phyloP scores from a whole-genome alignment of 2,113 vertebrate species.

The Notarius quadriscutis region DNA sequence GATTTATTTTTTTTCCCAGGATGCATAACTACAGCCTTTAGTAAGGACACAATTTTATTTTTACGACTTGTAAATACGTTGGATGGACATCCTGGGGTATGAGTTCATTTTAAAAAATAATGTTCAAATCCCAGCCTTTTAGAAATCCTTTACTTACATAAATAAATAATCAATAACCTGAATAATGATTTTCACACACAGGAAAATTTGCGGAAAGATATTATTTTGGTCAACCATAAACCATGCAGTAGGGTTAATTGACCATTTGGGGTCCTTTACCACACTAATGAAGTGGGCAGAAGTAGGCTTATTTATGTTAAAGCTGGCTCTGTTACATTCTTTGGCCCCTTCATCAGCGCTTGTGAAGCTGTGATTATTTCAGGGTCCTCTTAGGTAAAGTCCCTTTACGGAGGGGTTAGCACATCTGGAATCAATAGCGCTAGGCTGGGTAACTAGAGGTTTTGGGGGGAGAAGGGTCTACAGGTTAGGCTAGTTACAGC shows the following conservation, averaged over 20 bases:
- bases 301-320: slow-evolving; percentile 47
- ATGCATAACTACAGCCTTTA: not conserved
- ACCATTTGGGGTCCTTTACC: slow-evolving; percentile 23
- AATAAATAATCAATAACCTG: not conserved
- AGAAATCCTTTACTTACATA: slow-evolving; percentile 4
- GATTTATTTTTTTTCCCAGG: not conserved
- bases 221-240: slow-evolving; percentile 9
- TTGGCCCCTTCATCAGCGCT: slow-evolving; percentile 38
- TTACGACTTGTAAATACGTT: not conserved
- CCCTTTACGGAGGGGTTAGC: slow-evolving; percentile 52
- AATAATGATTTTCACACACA: slow-evolving; percentile 12
- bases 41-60: not conserved
- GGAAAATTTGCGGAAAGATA: not conserved
- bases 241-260: slow-evolving; percentile 15
- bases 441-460: slow-evolving; percentile 67
- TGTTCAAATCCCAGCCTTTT: not conserved
- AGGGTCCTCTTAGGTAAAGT: slow-evolving; percentile 69
- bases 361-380: slow-evolving; percentile 57
- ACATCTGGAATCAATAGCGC: slow-evolving; percentile 80
- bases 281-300: slow-evolving; percentile 31
- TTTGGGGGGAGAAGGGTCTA: slow-evolving; percentile 61
- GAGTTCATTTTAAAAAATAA: not conserved
- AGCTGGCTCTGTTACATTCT: slow-evolving; percentile 36
- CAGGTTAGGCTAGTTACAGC: slow-evolving; percentile 68
- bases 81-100: not conserved